phyloP scores from a whole-genome alignment of 2,888 invertebrate species.

The Hemaris fuciformis region DNA sequence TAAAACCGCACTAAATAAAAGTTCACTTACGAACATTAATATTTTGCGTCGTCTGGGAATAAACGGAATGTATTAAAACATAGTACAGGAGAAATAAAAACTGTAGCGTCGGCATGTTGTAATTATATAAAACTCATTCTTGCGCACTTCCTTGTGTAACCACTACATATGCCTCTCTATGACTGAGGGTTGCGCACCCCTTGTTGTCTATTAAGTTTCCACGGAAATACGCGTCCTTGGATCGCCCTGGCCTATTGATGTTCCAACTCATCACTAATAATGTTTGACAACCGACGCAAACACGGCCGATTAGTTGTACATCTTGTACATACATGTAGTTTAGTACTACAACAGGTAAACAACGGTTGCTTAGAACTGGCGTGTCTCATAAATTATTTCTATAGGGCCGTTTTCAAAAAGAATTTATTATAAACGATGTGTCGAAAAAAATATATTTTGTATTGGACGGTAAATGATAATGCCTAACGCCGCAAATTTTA shows the following conservation, averaged over 20 bases:
- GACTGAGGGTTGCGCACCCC: slow-evolving; percentile 31
- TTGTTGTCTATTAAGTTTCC: slow-evolving; percentile 63
- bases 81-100: slow-evolving; percentile 39
- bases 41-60: slow-evolving; percentile 85
- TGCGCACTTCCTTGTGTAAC: slow-evolving; percentile 11
- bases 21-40: slow-evolving; percentile 86
- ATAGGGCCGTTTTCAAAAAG: too few species aligned
- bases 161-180: slow-evolving; percentile 21
- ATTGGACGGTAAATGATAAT: too few species aligned
- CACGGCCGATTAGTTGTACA: neutral
- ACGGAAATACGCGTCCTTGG: slow-evolving; percentile 70
- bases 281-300: slow-evolving; percentile 24
- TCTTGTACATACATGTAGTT: neutral
- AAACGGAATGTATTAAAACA: slow-evolving; percentile 35
- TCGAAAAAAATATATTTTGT: too few species aligned
- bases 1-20: neutral
- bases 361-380: neutral
- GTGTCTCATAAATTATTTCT: slow-evolving; percentile 1
- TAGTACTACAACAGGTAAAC: neutral
- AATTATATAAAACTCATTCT: slow-evolving; percentile 16
- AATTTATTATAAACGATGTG: too few species aligned
- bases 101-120: slow-evolving; percentile 32
- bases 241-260: slow-evolving; percentile 56
- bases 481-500: too few species aligned
- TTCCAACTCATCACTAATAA: slow-evolving; percentile 44